Conservation (phyloP, 2,113 vertebrate species). For the Saguinus imperator region DNA sequence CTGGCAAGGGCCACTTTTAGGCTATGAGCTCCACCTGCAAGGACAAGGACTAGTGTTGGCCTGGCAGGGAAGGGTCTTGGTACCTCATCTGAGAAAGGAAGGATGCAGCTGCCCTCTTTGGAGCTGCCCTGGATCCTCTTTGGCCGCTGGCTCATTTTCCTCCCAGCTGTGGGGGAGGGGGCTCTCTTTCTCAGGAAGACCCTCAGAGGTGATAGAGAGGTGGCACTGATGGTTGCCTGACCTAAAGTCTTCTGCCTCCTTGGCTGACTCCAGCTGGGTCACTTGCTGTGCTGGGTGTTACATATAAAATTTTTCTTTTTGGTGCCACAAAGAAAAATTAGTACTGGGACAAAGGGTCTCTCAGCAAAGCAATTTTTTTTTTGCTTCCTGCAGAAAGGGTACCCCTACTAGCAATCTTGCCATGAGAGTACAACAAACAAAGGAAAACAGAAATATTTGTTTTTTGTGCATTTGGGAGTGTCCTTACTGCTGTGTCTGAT, state of each 20-base stretch:
- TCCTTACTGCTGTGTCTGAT: too few species aligned
- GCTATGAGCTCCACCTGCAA: background rate
- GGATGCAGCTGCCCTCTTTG: accelerated
- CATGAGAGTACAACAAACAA: too few species aligned
- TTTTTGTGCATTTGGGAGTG: too few species aligned
- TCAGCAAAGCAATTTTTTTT: too few species aligned
- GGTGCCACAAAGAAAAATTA: too few species aligned
- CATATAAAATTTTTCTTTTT: too few species aligned
- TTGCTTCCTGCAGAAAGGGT: too few species aligned
- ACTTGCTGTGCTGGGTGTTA: background rate
- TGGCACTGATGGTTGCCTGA: accelerated
- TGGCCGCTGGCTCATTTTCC: accelerated
- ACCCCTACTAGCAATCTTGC: too few species aligned
- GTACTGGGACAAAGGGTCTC: too few species aligned
- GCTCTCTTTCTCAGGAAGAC: too few species aligned
- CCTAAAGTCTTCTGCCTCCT: background rate
- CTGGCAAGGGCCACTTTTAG: background rate
- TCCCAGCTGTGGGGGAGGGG: accelerated
- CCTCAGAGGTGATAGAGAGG: background rate
- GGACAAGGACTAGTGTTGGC: accelerated
- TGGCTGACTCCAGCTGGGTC: background rate
- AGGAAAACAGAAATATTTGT: too few species aligned
- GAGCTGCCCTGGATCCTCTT: accelerated
- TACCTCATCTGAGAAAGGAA: accelerated
- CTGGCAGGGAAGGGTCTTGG: background rate